These are phyloP conservation scores for Notocelia uddmanniana DNA, from an alignment of 2,888 invertebrate genomes.

Conservation along the genomic window DNA sequence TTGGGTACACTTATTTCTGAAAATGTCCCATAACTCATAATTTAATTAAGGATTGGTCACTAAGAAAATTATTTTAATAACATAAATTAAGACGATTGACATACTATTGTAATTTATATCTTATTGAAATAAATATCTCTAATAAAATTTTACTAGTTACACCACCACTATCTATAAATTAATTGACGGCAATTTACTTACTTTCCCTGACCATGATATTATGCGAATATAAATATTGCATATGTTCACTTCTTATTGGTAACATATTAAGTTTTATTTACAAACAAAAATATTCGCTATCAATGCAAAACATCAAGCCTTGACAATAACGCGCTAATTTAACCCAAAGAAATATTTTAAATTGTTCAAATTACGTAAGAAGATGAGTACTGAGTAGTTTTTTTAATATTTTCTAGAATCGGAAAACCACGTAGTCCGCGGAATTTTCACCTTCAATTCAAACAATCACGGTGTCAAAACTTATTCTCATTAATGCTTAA, in stretches of 20 bases:
- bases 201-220: constrained; percentile 62
- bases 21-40: too few relatives aligned
- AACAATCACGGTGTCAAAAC: constrained; percentile 59
- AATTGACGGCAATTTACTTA: constrained; percentile 27
- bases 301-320: not conserved
- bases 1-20: too few relatives aligned
- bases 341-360: constrained; percentile 9
- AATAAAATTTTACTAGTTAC: too few relatives aligned
- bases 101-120: too few relatives aligned
- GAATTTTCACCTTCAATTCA: constrained; percentile 54
- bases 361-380: constrained; percentile 31
- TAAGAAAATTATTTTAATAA: too few relatives aligned
- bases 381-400: constrained; percentile 40
- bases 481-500: constrained; percentile 59
- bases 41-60: too few relatives aligned
- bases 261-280: constrained; percentile 61
- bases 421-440: constrained; percentile 66
- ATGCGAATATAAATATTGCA: constrained; percentile 62
- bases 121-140: too few relatives aligned
- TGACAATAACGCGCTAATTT: constrained; percentile 3
- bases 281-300: constrained; percentile 18
- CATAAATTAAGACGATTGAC: too few relatives aligned
- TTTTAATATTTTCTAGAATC: constrained; percentile 49
- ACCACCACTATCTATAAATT: too few relatives aligned
- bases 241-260: constrained; percentile 69